phyloP scores from a whole-genome alignment of 2,797 vertebrate genomes.

The Glossophaga mutica region DNA sequence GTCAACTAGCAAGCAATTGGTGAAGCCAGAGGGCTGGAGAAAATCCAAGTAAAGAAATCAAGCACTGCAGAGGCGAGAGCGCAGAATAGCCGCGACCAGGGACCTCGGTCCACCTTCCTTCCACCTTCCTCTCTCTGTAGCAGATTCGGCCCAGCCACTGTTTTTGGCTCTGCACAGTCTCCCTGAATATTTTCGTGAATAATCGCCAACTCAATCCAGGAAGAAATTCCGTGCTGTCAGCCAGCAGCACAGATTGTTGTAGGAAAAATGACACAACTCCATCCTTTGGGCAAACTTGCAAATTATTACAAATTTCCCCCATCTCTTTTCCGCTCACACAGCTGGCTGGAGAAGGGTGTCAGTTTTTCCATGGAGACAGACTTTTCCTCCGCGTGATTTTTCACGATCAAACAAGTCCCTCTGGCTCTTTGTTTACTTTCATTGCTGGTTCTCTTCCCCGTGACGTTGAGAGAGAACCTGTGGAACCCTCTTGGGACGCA shows the following conservation, averaged over 20 bases:
- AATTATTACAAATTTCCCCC: constrained; percentile 57
- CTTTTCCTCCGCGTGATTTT: background rate
- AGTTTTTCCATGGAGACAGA: constrained; percentile 52
- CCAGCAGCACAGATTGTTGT: constrained; percentile 58
- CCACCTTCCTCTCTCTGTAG: background rate
- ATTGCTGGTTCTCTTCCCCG: background rate
- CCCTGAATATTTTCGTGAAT: constrained; percentile 42
- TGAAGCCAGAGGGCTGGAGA: background rate
- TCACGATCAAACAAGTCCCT: background rate
- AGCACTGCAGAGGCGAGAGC: background rate
- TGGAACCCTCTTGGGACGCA: background rate
- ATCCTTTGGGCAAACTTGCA: constrained; percentile 67
- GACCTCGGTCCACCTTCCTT: background rate
- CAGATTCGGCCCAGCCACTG: constrained; percentile 14
- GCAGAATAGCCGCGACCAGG: accelerated
- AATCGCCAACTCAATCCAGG: constrained; percentile 22
- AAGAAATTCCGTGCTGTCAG: constrained; percentile 67
- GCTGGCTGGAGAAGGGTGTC: constrained; percentile 47
- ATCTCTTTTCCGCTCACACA: background rate
- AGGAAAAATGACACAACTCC: constrained; percentile 63
- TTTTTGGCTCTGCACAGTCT: background rate
- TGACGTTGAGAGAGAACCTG: background rate
- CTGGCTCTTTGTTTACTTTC: background rate
- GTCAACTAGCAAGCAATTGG: background rate
- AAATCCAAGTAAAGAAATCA: background rate